A percentile compares a stretch with the other conserved stretches of the same genome.
Evolutionary conservation across 2,797 vertebrate species (phyloP).

Genomic region (Siniperca undulata): DNA sequence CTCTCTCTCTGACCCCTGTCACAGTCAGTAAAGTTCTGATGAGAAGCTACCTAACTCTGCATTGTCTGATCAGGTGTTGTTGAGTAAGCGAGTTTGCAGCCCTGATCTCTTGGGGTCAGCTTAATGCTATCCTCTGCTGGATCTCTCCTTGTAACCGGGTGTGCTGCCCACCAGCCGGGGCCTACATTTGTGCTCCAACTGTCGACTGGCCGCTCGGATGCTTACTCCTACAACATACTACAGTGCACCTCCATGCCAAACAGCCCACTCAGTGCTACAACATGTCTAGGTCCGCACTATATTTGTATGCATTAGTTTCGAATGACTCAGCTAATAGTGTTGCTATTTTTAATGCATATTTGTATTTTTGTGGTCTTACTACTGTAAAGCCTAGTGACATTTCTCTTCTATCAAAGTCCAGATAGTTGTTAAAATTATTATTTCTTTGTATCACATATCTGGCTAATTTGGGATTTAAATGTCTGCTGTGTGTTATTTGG

Average conservation of each 20-base stretch:
- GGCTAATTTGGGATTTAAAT: background rate
- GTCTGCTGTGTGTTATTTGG: background rate
- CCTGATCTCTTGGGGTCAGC: conserved; percentile 87
- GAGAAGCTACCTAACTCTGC: conserved; percentile 87
- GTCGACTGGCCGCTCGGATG: conserved; percentile 57
- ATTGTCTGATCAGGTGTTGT: conserved; percentile 89
- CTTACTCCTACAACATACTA: conserved; percentile 75
- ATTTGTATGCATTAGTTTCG: conserved; percentile 44
- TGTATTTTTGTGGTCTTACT: conserved; percentile 25
- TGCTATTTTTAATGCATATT: conserved; percentile 45
- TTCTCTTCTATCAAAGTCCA: background rate
- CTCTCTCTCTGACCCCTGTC: conserved; percentile 83
- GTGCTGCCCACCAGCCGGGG: conserved; percentile 59
- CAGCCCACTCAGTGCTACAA: conserved; percentile 53
- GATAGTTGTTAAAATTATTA: accelerated
- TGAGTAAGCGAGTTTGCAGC: conserved; percentile 85
- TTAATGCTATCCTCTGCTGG: conserved; percentile 87
- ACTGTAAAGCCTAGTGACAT: background rate
- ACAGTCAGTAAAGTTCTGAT: conserved; percentile 84
- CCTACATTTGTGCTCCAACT: conserved; percentile 64
- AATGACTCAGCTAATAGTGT: conserved; percentile 52
- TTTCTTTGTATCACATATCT: background rate
- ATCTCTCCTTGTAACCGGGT: conserved; percentile 84
- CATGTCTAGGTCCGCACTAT: conserved; percentile 58
- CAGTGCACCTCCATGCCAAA: conserved; percentile 62